A percentile compares a stretch with the other conserved stretches of the same genome.
phyloP scores from a whole-genome alignment of 2,888 invertebrate species.

The Apoda limacodes region DNA sequence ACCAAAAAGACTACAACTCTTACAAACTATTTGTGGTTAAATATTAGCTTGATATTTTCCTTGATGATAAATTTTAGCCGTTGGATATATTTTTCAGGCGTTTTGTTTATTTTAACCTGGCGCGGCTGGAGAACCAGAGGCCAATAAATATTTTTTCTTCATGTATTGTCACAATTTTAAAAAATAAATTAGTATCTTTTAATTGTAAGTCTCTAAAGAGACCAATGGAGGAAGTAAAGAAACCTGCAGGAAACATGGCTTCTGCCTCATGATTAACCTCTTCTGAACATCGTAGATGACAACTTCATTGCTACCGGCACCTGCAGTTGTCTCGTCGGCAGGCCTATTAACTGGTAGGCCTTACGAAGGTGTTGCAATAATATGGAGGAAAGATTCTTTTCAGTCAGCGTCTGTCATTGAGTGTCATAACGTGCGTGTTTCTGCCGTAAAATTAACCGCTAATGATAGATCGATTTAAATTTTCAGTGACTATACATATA shows the following conservation, averaged over 20 bases:
- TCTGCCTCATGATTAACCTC: neutral
- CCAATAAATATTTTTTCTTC: too few species aligned
- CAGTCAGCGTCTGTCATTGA: too few species aligned
- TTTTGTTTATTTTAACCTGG: too few species aligned
- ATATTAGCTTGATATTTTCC: neutral
- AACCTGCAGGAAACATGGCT: constrained; percentile 3
- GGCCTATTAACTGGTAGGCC: constrained; percentile 5
- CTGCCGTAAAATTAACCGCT: too few species aligned
- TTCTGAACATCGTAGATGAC: neutral
- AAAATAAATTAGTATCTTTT: too few species aligned
- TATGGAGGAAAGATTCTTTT: constrained; percentile 3
- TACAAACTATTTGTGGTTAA: constrained; percentile 1
- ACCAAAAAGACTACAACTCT: constrained; percentile 1
- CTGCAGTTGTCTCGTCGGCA: constrained; percentile 4
- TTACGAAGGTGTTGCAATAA: constrained; percentile 3
- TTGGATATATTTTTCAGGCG: neutral
- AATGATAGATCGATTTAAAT: too few species aligned
- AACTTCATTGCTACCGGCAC: constrained; percentile 2
- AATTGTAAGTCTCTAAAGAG: constrained; percentile 6
- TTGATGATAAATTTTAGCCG: neutral
- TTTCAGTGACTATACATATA: too few species aligned
- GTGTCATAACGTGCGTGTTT: too few species aligned
- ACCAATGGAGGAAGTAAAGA: neutral
- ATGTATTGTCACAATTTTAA: too few species aligned
- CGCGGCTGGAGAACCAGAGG: neutral